Evolutionary conservation across 2,113 vertebrate species (phyloP).

Genomic region (Camelus dromedarius): DNA sequence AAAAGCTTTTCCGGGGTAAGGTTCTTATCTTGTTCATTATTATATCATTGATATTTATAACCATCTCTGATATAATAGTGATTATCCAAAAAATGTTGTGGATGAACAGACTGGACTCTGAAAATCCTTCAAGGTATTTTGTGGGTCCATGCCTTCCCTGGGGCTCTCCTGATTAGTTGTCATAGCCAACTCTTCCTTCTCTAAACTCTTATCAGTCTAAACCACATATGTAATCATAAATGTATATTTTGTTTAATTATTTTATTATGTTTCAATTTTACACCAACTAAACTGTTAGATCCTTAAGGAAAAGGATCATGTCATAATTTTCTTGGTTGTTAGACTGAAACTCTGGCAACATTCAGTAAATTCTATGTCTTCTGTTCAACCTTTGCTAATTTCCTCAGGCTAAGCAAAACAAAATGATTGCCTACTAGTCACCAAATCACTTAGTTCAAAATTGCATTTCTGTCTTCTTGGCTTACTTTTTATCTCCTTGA

Average conservation of each 20-base stretch:
- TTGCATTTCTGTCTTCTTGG: background rate
- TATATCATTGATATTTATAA: background rate
- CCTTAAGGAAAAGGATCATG: background rate
- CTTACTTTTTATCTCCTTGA: background rate
- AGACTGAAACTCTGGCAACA: background rate
- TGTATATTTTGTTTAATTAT: background rate
- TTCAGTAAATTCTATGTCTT: background rate
- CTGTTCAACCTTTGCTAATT: background rate
- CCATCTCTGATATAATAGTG: background rate
- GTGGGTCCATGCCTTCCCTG: background rate
- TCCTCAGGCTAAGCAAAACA: background rate
- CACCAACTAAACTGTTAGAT: background rate
- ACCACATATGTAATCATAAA: background rate
- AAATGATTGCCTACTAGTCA: background rate
- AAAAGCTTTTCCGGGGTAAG: background rate
- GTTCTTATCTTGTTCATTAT: background rate
- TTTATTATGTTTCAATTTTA: slow-evolving; percentile 12
- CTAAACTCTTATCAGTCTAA: background rate
- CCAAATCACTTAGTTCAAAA: background rate
- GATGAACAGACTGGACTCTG: background rate
- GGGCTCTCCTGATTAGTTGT: background rate
- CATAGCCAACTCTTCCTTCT: background rate
- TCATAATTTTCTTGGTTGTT: slow-evolving; percentile 23
- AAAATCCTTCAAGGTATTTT: background rate
- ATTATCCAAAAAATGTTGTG: background rate